These are phyloP conservation scores for Perca schrenkii DNA, from an alignment of 2,113 vertebrate species.

Conservation along the genomic window DNA sequence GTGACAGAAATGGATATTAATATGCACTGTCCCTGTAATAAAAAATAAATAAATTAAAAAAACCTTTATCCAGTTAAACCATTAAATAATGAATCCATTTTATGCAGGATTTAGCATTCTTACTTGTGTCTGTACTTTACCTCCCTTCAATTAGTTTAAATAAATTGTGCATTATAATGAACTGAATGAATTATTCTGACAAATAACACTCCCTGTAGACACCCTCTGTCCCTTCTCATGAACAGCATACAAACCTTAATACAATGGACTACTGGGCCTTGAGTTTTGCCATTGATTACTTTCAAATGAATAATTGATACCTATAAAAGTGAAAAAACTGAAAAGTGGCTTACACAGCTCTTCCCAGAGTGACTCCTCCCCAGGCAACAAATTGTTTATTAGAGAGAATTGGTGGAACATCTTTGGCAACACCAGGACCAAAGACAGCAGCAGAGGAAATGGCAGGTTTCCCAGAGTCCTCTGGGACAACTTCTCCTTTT, in stretches of 20 bases:
- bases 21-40: too few species aligned
- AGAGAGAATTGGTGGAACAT: slow-evolving; percentile 92
- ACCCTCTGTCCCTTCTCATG: slow-evolving; percentile 65
- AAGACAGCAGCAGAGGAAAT: slow-evolving; percentile 45
- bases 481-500: slow-evolving; percentile 84
- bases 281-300: slow-evolving; percentile 59
- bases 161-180: slow-evolving; percentile 62
- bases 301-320: slow-evolving; percentile 68
- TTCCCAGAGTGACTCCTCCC: slow-evolving; percentile 92
- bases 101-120: background rate
- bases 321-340: slow-evolving; percentile 34
- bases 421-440: slow-evolving; percentile 53
- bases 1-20: too few species aligned
- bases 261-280: slow-evolving; percentile 40
- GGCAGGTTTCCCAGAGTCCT: slow-evolving; percentile 56
- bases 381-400: slow-evolving; percentile 95
- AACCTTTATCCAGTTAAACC: slow-evolving; percentile 3
- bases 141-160: slow-evolving; percentile 47
- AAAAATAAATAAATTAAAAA: too few species aligned
- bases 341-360: slow-evolving; percentile 89
- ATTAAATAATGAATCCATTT: background rate
- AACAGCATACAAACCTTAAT: slow-evolving; percentile 69
- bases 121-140: slow-evolving; percentile 27
- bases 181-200: slow-evolving; percentile 45
- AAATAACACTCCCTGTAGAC: slow-evolving; percentile 55